These are phyloP conservation scores for Chlorops oryzae DNA, from an alignment of 1,140 invertebrate species.

Conservation along the genomic window DNA sequence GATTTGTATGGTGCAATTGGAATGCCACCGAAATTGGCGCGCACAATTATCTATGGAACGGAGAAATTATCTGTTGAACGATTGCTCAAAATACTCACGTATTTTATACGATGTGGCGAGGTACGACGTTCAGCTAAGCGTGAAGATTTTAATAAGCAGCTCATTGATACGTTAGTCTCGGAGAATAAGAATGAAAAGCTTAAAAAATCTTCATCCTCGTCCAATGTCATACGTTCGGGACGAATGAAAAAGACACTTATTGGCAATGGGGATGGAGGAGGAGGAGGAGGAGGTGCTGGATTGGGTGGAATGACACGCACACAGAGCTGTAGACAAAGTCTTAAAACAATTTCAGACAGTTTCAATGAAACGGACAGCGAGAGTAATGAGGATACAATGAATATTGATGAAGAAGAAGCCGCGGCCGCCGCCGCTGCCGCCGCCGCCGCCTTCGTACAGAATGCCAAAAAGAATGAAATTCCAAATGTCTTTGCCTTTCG, in stretches of 20 bases:
- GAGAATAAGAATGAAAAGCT: conserved; percentile 24
- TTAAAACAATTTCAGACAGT: conserved; percentile 34
- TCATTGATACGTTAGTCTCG: conserved; percentile 28
- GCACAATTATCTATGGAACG: conserved; percentile 71
- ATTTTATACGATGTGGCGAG: conserved; percentile 75
- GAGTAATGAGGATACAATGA: conserved; percentile 14
- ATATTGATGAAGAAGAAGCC: conserved; percentile 20
- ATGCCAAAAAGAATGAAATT: conserved; percentile 45
- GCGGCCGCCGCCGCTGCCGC: too few species aligned
- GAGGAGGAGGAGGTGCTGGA: conserved; percentile 2
- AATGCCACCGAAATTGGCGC: conserved; percentile 64
- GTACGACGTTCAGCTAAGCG: conserved; percentile 50
- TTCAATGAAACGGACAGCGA: conserved; percentile 13
- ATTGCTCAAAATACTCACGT: conserved; percentile 66
- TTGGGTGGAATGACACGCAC: conserved; percentile 22
- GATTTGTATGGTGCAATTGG: conserved; percentile 80
- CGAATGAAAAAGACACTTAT: conserved; percentile 22
- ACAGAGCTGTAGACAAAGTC: conserved; percentile 38
- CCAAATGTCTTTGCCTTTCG: conserved; percentile 43
- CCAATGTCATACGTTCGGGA: not conserved
- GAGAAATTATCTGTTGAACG: conserved; percentile 62
- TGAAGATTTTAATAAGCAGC: conserved; percentile 44
- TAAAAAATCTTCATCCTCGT: conserved; percentile 8
- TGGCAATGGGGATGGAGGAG: not conserved
- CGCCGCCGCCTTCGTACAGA: too few species aligned